A percentile compares a stretch with the other conserved stretches of the same genome.
Conservation (phyloP, 2,888 invertebrate species). For the Nephrotoma guestfalica region DNA sequence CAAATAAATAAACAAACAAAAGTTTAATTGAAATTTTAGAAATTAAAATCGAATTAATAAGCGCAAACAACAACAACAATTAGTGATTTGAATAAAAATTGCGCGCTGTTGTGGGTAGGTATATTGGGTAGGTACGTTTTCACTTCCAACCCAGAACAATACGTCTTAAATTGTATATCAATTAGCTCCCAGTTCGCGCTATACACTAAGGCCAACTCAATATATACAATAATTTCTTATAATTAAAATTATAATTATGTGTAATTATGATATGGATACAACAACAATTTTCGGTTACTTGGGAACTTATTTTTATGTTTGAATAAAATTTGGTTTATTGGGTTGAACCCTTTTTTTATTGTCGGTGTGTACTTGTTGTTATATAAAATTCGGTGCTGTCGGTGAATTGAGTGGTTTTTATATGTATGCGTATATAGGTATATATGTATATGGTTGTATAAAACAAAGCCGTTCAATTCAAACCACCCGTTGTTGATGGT, state of each 20-base stretch:
- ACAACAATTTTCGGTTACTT: not conserved
- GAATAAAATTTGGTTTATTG: not conserved
- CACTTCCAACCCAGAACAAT: not conserved
- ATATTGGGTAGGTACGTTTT: not conserved
- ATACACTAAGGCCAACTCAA: not conserved
- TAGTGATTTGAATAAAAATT: not conserved
- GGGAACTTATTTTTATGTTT: not conserved
- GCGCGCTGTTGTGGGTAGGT: not conserved
- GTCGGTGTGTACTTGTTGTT: not conserved
- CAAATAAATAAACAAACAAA: not conserved
- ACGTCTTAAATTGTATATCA: not conserved
- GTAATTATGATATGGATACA: not conserved
- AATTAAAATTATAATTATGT: not conserved
- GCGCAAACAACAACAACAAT: not conserved
- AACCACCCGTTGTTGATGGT: not conserved
- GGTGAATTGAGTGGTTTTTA: not conserved
- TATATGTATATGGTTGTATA: too few species aligned
- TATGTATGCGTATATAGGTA: not conserved
- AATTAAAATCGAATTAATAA: not conserved
- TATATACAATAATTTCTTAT: not conserved
- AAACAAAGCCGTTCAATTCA: not conserved
- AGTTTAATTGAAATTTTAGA: not conserved
- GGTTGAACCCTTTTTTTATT: not conserved
- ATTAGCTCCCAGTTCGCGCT: not conserved
- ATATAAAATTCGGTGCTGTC: not conserved